Base-by-base conservation (phyloP, 2,797 vertebrate species). In the Mallotus villosus region DNA sequence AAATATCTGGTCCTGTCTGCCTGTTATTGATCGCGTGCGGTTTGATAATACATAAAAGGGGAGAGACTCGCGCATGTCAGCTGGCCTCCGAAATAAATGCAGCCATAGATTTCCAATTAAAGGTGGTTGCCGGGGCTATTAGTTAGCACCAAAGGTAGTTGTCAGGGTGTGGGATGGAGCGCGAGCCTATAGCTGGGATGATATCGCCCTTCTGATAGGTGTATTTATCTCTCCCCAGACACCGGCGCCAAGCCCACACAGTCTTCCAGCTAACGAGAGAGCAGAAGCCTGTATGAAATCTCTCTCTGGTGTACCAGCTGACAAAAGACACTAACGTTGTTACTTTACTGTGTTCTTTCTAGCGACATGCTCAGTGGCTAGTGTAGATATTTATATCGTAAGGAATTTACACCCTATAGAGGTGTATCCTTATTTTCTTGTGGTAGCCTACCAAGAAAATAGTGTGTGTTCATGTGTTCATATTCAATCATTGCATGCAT, bases 41-140 rank as follows among this genome's bases (percentile, higher is more conserved):
- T 82, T 83, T 89, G 87, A 87, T 89, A 88, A 89, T 87, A 87
- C 85, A 87, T 90, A 91, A 90, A 88, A 34, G 72, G 22, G 1
- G 32, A 12, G 82, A 86, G 89, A 88, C 82, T 90, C 74, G 81
- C 2, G 66, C 82, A 84, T 90, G 91, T 91, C 90, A 89, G 80
- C 71, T 75, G 69, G 63, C 81, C 84, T 89, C 86, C 80, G 85
- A 88, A 92, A 92, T 90, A 89, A 91, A 92, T 89, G 86, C 84
- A 71, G 78, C 82, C 89, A 92, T 91, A 89, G 91, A 92, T 92
- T 93, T 93, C 88, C 89, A 92, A 92, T 94, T 93, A 93, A 90
- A 86, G 85, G 85, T 87, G 84, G 80, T 79, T 82, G 86, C 82
- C 81, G 81, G 82, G 70, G 77, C 86, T 86, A 90, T 91, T 92